Evolutionary conservation across 2,113 vertebrate genomes (phyloP), one percentile per base, ranked within the genome.

Genomic region (Caloenas nicobarica): DNA sequence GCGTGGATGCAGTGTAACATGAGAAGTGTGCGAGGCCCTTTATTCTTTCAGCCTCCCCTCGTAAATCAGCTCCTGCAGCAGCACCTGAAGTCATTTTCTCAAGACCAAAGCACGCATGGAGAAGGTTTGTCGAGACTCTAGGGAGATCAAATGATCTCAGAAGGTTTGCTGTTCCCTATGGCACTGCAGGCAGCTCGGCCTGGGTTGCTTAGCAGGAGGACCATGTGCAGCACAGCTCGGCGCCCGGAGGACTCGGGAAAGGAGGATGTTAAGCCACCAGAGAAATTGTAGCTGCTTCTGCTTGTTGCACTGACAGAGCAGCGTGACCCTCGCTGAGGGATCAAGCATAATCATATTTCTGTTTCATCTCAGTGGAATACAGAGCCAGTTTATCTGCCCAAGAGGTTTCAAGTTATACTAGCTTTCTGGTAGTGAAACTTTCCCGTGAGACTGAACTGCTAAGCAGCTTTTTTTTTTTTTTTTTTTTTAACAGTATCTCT

Each of bases 1-100:
- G 57, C 25, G 3, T 86, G 72, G 83, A 94, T 91, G 87, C 78
- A 91, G 53, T 88, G 91, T 94, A 95, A 97, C 44, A 61, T 77
- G 85, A 95, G 85, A 96, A 81, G 38, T 77, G 86, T 95, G 88
- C 86, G 94, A 94, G 74, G 73, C 86, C 81, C 88, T 95, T 78
- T 97, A 83, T 89, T 86, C 95, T 97, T 89, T 64, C 93, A 84
- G 87, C 66, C 68, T 92, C 76, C 88, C 91, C 91, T 97, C 69
- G 18, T 97, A 95, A 97, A 93, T 96, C 81, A 96, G 92, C 86
- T 95, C 61, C 88, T 61, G 72, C 87, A 73, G 82, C 92, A 96
- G 93, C 56, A 93, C 86, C 81, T 91, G 93, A 97, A 96, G 74
- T 93, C 14, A 62, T 94, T 89, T 89, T 97, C 89, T 68, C 40